Evolutionary conservation across 2,888 invertebrate species (phyloP).

Genomic region (Ceraclea dissimilis): DNA sequence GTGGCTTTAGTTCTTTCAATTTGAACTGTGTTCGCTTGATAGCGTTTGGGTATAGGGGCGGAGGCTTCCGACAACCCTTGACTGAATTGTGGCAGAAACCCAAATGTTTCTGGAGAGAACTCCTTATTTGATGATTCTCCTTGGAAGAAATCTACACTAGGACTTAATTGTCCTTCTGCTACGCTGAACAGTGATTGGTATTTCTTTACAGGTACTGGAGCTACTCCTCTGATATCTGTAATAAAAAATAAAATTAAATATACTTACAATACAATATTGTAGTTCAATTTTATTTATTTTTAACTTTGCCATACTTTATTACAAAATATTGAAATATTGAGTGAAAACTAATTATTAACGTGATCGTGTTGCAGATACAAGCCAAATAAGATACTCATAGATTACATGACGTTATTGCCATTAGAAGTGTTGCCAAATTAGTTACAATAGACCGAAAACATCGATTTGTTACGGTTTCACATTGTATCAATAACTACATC

Average conservation of each 20-base stretch:
- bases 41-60: slow-evolving; percentile 27
- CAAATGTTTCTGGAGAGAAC: slow-evolving; percentile 43
- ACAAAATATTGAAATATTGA: neutral
- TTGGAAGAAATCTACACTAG: slow-evolving; percentile 36
- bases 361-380: no score
- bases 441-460: neutral
- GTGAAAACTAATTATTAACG: neutral
- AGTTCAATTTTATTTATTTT: neutral
- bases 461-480: neutral
- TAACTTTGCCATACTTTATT: neutral
- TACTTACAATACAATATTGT: neutral
- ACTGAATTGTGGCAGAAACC: slow-evolving; percentile 45
- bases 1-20: slow-evolving; percentile 23
- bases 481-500: neutral
- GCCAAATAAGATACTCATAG: no score
- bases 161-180: slow-evolving; percentile 38
- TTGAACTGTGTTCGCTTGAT: slow-evolving; percentile 21
- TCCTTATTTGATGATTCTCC: slow-evolving; percentile 39
- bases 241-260: neutral
- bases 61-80: slow-evolving; percentile 38
- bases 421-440: neutral
- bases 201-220: slow-evolving; percentile 39
- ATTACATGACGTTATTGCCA: neutral
- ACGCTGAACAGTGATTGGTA: slow-evolving; percentile 44
- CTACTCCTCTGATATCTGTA: slow-evolving; percentile 20